Percentiles rank a stretch among this genome's conserved stretches.
These are phyloP conservation scores for Nycticebus coucang DNA, from an alignment of 2,113 vertebrate genomes.

Conservation along the genomic window DNA sequence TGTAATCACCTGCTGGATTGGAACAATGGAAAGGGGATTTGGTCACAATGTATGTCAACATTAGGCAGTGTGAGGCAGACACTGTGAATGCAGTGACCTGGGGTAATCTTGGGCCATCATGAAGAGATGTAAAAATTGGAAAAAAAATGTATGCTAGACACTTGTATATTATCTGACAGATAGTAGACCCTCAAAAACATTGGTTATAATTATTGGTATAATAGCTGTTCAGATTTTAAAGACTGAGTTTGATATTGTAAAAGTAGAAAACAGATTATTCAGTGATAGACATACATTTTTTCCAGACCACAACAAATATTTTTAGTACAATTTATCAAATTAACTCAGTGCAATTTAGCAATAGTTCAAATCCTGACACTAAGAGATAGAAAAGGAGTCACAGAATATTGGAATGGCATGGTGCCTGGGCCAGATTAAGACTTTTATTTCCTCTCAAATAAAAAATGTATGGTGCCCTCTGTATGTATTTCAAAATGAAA, in stretches of 20 bases:
- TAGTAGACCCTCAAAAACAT: background rate
- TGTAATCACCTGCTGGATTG: conserved; percentile 38
- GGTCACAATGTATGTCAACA: background rate
- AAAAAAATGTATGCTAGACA: background rate
- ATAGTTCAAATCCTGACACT: background rate
- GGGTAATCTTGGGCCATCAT: background rate
- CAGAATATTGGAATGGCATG: background rate
- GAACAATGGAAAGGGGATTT: conserved; percentile 33
- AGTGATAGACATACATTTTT: background rate
- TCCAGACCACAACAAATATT: background rate
- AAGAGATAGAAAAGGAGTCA: background rate
- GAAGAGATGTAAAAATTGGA: background rate
- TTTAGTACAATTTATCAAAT: background rate
- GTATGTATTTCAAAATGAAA: conserved; percentile 27
- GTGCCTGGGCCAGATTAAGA: background rate
- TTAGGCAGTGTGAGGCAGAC: background rate
- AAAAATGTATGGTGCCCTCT: background rate
- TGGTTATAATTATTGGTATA: conserved; percentile 13
- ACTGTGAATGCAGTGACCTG: background rate
- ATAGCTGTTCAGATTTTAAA: background rate
- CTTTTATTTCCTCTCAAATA: conserved; percentile 22
- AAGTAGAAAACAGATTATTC: background rate
- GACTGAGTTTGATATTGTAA: background rate
- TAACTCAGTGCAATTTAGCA: background rate
- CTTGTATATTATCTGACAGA: background rate